Evolutionary conservation across 2,797 vertebrate species (phyloP), one percentile per base, ranked within the genome.

Genomic region (Otus scops): DNA sequence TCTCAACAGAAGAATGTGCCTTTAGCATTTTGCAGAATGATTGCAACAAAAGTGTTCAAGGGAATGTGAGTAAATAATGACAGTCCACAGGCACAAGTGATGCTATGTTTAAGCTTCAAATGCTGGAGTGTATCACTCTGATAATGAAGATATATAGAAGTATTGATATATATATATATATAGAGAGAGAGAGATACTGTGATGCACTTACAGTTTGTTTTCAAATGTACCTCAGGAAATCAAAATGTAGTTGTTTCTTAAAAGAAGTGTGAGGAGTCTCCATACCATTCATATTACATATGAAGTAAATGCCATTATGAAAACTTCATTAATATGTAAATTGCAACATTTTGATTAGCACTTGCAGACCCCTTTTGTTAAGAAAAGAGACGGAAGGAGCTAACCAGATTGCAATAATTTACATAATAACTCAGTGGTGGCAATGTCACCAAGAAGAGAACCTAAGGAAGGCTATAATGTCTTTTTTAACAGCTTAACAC

Each of bases 311-410:
- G 95, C 94, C 89, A 97, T 98, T 98, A 98, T 95, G 95, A 98
- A 98, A 98, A 97, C 97, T 97, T 98, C 97, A 98, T 98, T 98
- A 98, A 98, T 98, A 98, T 98, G 98, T 97, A 98, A 98, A 98
- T 98, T 98, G 85, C 88, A 97, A 95, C 97, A 97, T 97, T 98
- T 98, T 98, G 98, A 98, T 98, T 98, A 98, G 97, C 97, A 98
- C 97, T 98, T 97, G 93, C 97, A 98, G 97, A 95, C 96, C 97
- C 84, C 92, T 98, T 98, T 98, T 98, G 97, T 98, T 98, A 97
- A 97, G 92, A 94, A 98, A 98, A 97, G 96, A 97, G 93, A 96
- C 1, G 74, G 95, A 98, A 98, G 94, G 96, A 98, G 97, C 96
- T 98, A 98, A 98, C 98, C 98, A 98, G 98, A 98, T 98, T 98